Conservation (phyloP, 2,888 invertebrate species). For the Nephrotoma appendiculata region DNA sequence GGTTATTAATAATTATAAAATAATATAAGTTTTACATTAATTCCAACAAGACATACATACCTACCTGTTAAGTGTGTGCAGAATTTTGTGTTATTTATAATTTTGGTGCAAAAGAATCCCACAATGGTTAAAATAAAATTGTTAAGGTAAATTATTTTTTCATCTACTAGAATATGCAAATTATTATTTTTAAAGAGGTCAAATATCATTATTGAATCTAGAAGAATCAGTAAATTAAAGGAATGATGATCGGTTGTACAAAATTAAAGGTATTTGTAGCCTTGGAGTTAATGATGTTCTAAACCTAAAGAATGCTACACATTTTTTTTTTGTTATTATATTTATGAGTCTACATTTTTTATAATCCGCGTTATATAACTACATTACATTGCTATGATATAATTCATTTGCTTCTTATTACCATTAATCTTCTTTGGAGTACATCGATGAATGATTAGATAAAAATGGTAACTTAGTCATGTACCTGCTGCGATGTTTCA, state of each 20-base stretch:
- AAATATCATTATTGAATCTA: not conserved
- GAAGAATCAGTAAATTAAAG: too few species aligned
- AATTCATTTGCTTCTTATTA: too few species aligned
- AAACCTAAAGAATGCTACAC: not conserved
- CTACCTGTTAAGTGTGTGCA: not conserved
- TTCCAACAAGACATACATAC: too few species aligned
- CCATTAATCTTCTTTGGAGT: too few species aligned
- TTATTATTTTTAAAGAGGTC: not conserved
- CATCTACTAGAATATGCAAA: not conserved
- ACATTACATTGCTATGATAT: too few species aligned
- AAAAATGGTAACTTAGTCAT: too few species aligned
- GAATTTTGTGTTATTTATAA: not conserved
- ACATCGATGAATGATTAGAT: too few species aligned
- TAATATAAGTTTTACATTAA: not conserved
- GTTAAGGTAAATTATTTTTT: not conserved
- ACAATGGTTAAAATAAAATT: not conserved
- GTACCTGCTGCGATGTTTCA: too few species aligned
- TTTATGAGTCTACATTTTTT: not conserved
- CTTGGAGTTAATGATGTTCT: not conserved
- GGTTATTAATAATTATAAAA: not conserved
- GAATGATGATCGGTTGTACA: too few species aligned
- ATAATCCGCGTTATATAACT: not conserved
- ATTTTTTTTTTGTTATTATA: too few species aligned
- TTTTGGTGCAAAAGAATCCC: not conserved
- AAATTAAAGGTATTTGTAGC: not conserved